Evolutionary conservation across 2,797 vertebrate genomes (phyloP), one percentile per base, ranked within the genome.

Genomic region (Decapterus maruadsi): DNA sequence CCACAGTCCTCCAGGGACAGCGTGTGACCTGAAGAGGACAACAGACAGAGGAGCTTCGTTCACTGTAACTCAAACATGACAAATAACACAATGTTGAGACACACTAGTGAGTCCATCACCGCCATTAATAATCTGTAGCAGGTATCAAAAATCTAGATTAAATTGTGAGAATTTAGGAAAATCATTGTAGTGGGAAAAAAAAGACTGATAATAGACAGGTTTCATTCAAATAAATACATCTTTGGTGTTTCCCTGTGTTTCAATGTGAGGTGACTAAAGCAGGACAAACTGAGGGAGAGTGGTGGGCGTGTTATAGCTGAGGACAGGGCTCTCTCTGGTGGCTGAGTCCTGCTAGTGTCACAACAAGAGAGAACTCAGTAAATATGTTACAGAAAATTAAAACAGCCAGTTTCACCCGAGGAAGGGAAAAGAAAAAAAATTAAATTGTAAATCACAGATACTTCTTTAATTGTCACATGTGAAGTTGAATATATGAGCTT

Each of bases 311-410:
- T 60, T 42, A 87, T 89, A 72, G 10, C 51, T 83, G 36, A 89
- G 87, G 66, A 36, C 74, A 84, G 85, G 48, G 89, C 92, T 80
- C 92, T 71, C 92, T 92, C 93, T 94, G 82, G 86, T 93, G 93
- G 91, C 65, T 13, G 82, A 77, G 16, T 16, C 5, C 19, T 64
- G 91, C 62, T 46, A 90, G 45, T 87, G 86, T 83, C 64, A 13
- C 56, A 61, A 63, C 50, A n/a, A 45, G 50, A 9, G 2, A 10
- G 20, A 59, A 53, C 38, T 46, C 31, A 53, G 43, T 9, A n/a
- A 64, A 60, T 11, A 17, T 31, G 26, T 45, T 8, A 36, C 34
- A 36, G 8, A 36, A 8, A 36, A 36, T 26, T 26, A 26, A 26
- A 72, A 55, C 6, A 31, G 2, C 26, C 53, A 10, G 13, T 54